phyloP scores from a whole-genome alignment of 2,888 invertebrate species.

The Drosophila fulvimacula region DNA sequence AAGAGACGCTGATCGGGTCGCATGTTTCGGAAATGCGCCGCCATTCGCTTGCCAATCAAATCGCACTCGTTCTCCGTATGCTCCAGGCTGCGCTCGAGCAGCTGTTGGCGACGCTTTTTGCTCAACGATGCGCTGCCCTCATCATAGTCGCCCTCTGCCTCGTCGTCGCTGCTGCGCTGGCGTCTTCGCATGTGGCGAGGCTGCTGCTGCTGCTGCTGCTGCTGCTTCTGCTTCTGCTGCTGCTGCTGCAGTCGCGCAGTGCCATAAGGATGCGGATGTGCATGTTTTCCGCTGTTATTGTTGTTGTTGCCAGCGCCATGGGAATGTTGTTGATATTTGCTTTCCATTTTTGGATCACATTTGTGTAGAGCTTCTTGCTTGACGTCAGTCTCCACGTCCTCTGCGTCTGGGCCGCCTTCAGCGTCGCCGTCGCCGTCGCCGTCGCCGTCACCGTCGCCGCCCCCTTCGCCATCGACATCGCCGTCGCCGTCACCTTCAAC shows the following conservation, averaged over 20 bases:
- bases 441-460: conserved; percentile 11
- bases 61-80: conserved; percentile 62
- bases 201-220: not conserved
- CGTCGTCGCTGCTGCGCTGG: conserved; percentile 27
- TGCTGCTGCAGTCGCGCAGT: conserved; percentile 10
- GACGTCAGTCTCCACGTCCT: conserved; percentile 22
- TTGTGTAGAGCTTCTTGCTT: conserved; percentile 17
- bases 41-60: conserved; percentile 65
- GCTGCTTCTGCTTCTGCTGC: conserved; percentile 10
- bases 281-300: conserved; percentile 7
- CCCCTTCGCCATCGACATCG: not conserved
- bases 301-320: not conserved
- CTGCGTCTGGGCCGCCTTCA: not conserved
- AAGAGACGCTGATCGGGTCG: conserved; percentile 64
- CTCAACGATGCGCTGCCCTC: conserved; percentile 7
- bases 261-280: conserved; percentile 30
- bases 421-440: conserved; percentile 3
- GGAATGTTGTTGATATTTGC: conserved; percentile 41
- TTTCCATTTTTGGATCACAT: conserved; percentile 24
- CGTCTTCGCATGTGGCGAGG: conserved; percentile 20
- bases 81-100: conserved; percentile 30
- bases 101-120: conserved; percentile 34
- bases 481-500: conserved; percentile 14
- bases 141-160: conserved; percentile 10
- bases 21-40: conserved; percentile 68